Base-by-base conservation (phyloP, 2,797 vertebrate genomes). In the Pseudotriccus pelzelni region DNA sequence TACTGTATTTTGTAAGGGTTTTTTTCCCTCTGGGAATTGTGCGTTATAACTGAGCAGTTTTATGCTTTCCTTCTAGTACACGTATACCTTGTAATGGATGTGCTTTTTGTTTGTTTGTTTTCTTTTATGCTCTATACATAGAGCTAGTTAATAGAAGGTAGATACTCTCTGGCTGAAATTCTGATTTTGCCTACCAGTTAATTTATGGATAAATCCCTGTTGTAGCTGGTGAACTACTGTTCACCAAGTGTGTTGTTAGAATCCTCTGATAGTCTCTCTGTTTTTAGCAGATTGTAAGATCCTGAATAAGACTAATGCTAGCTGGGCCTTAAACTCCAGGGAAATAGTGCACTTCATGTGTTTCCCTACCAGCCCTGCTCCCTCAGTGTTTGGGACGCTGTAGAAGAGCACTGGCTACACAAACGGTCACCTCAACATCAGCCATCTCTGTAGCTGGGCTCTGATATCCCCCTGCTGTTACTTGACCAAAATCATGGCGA, bases 11-110 rank as follows among this genome's bases (percentile, higher is more conserved):
- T 88, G 90, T 93, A 91, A 87, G 95, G 93, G 78, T 62, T 79
- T 91, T 96, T 95, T 96, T 96, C 96, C 97, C 91, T 23, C 86
- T 93, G 97, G 98, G 97, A 97, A 97, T 55, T 89, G 96, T 91
- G 95, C 30, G 94, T 94, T 94, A 95, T 89, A 87, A 82, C 93
- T 32, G 92, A 97, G 97, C 97, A 96, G 97, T 97, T 97, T 96
- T 94, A 96, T 93, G 93, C 97, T 97, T 97, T 94, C 68, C 84
- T 95, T 94, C 90, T 69, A 24, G 67, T 87, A 90, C 41, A 36
- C 15, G 58, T 91, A 82, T 68, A 43, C 17, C 70, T 89, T 73
- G 89, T 95, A 62, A 84, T 20, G 50, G 91, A 59, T 67, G 91
- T 85, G 94, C 39, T 67, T 73, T 89, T 9, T 68, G 56, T 91